Evolutionary conservation across 2,113 vertebrate species (phyloP).

Genomic region (Ursus arctos): DNA sequence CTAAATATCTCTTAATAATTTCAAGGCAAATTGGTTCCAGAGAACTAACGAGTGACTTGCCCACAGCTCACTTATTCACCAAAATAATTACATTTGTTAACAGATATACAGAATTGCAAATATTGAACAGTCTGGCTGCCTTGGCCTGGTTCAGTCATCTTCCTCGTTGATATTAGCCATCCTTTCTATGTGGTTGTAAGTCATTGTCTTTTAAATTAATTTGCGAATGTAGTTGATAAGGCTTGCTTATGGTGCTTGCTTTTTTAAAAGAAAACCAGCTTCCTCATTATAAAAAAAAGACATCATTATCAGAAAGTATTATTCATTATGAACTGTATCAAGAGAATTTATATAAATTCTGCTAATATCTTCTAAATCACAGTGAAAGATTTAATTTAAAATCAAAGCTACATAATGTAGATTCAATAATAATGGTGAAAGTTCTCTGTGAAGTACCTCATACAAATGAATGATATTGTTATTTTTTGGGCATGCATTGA

Average conservation of each 20-base stretch:
- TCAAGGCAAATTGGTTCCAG: constrained; percentile 33
- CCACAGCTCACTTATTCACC: background rate
- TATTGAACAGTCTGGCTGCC: background rate
- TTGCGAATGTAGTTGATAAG: background rate
- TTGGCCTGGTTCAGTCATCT: background rate
- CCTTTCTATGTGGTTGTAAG: background rate
- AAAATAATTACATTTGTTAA: constrained; percentile 68
- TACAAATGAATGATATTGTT: background rate
- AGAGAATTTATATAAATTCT: background rate
- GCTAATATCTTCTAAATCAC: background rate
- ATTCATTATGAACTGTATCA: background rate
- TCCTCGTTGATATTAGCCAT: background rate
- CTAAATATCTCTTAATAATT: constrained; percentile 62
- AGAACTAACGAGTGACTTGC: constrained; percentile 8
- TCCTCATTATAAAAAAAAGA: background rate
- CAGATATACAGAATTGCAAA: constrained; percentile 46
- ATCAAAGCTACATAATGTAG: background rate
- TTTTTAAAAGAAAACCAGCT: background rate
- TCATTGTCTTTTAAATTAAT: constrained; percentile 45
- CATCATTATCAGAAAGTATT: constrained; percentile 12
- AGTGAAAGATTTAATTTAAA: constrained; percentile 29
- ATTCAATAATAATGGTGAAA: constrained; percentile 9
- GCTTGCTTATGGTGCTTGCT: background rate
- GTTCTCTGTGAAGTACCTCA: background rate
- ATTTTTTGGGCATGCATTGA: background rate